phyloP scores from a whole-genome alignment of 2,113 vertebrate species.

The Lepus europaeus region DNA sequence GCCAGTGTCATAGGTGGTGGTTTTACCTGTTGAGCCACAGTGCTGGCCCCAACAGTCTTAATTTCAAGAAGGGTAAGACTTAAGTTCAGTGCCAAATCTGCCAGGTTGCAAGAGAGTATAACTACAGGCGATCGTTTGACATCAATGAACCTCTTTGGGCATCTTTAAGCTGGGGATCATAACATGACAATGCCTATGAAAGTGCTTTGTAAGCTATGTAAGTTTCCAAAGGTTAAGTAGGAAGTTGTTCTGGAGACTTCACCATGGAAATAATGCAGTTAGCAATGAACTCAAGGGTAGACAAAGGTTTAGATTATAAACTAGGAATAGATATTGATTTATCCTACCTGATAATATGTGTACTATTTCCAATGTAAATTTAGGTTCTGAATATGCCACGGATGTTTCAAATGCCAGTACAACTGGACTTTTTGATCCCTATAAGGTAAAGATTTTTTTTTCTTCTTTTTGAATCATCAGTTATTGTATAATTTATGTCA shows the following conservation, averaged over 20 bases:
- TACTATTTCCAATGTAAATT: conserved; percentile 71
- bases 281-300: conserved; percentile 14
- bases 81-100: not conserved
- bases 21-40: too few relatives aligned
- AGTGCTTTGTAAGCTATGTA: not conserved
- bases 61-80: not conserved
- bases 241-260: conserved; percentile 8
- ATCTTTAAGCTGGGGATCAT: not conserved
- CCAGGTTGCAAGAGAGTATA: not conserved
- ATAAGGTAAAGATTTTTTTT: conserved; percentile 88
- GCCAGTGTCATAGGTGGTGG: too few relatives aligned
- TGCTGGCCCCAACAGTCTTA: not conserved
- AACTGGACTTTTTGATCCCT: conserved; percentile 96
- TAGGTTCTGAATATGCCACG: conserved; percentile 94
- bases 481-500: conserved; percentile 24
- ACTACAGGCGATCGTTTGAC: not conserved
- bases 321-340: not conserved
- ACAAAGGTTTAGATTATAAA: not conserved
- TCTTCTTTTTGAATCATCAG: not conserved
- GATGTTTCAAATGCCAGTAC: conserved; percentile 97
- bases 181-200: not conserved
- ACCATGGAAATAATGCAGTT: not conserved
- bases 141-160: not conserved
- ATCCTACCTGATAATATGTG: not conserved
- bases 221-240: not conserved